Evolutionary conservation across 1,140 invertebrate species (phyloP).

Genomic region (Catajapyx aquilonaris): DNA sequence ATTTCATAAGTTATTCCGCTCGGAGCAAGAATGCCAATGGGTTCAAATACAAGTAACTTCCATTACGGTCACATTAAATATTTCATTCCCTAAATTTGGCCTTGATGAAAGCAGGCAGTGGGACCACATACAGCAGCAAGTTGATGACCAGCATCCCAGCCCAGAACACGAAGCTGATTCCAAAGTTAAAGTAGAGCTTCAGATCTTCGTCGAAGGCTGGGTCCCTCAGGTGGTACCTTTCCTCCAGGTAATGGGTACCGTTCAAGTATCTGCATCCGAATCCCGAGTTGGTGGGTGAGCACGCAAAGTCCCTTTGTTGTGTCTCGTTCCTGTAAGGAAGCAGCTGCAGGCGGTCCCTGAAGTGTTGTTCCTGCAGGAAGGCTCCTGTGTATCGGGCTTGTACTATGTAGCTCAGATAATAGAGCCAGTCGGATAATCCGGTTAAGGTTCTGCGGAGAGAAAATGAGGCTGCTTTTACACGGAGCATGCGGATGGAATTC

Average conservation of each 20-base stretch:
- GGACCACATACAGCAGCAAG: constrained; percentile 62
- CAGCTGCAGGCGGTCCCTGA: constrained; percentile 18
- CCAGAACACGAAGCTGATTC: constrained; percentile 63
- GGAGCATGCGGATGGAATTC: too few species aligned
- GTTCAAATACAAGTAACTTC: too few species aligned
- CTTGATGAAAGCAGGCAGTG: constrained; percentile 63
- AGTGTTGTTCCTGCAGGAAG: constrained; percentile 43
- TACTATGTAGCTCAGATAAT: constrained; percentile 52
- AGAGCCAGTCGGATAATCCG: constrained; percentile 52
- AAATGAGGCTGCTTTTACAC: too few species aligned
- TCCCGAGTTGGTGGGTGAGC: constrained; percentile 18
- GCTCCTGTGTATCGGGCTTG: constrained; percentile 55
- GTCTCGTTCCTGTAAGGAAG: constrained; percentile 6
- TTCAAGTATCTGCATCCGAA: constrained; percentile 43
- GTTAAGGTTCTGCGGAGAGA: constrained; percentile 15
- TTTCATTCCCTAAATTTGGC: constrained; percentile 66
- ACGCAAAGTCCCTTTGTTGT: constrained; percentile 2
- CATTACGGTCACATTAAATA: too few species aligned
- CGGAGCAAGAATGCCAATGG: too few species aligned
- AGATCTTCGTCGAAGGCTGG: constrained; percentile 21
- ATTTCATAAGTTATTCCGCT: too few species aligned
- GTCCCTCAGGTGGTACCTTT: constrained; percentile 41
- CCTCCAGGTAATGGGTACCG: constrained; percentile 45
- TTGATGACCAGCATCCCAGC: constrained; percentile 59
- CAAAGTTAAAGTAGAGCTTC: constrained; percentile 49